Evolutionary conservation across 2,888 invertebrate species (phyloP), one percentile per base, ranked within the genome.

Genomic region (Caradrina kadenii): DNA sequence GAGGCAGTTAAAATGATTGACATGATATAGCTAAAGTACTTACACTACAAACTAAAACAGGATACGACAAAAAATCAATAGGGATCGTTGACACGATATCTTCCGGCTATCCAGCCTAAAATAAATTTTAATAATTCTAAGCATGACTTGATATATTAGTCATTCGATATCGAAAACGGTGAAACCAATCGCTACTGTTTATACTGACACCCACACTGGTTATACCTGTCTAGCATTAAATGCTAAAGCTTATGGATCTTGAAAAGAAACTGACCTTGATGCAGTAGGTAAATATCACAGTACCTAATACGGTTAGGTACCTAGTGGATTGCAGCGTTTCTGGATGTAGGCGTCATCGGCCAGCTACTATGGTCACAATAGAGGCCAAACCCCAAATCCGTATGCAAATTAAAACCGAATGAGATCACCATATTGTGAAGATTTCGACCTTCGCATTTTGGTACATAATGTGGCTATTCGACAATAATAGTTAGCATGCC

Each of bases 341-440:
- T 71, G 63, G 64, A 63, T 68, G 86, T 85, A 81, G 87, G 87
- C 76, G 87, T 85, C 79, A 85, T 79, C 71, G 81, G 74, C 81
- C 76, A 75, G 49, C 63, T 84, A 83, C 74, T 84, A 84, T 77
- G 86, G 85, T 67, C 88, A 86, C 78, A 86, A 76, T 80, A 77
- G 81, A 87, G 89, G 90, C 89, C 89, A 89, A 90, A 87, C 87
- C 83, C 88, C 91, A 90, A 89, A 93, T 88, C 73, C 81, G 87
- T 89, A 93, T 93, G 92, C 89, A 93, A 92, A 93, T 92, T 76
- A 77, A 76, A 79, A 76, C 65, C 76, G 85, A 89, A 91, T 93
- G 93, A 93, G 90, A 93, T 94, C 94, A 94, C 81, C 86, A 81
- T 84, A 87, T 86, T 82, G 87, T 86, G 86, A 84, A 86, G 70